A percentile compares a stretch with the other conserved stretches of the same genome.
Conservation (phyloP, 2,113 vertebrate genomes). For the Gymnogyps californianus region DNA sequence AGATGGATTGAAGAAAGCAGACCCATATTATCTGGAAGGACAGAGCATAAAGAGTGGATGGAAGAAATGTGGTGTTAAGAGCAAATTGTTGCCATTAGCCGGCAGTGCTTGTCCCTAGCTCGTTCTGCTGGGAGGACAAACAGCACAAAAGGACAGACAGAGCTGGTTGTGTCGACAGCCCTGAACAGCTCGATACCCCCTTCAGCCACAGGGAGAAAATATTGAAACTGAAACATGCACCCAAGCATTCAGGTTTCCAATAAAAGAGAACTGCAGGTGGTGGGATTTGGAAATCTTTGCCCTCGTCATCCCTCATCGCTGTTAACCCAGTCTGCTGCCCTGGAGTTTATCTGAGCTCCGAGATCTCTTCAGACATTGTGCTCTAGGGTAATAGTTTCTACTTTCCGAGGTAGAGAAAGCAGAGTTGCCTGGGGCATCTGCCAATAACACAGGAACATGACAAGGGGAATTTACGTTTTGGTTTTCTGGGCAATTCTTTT, state of each 20-base stretch:
- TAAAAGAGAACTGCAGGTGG: neutral
- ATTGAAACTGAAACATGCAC: neutral
- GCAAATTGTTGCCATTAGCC: neutral
- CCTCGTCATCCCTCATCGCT: neutral
- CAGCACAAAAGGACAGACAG: constrained; percentile 38
- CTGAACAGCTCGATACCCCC: constrained; percentile 27
- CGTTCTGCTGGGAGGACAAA: constrained; percentile 50
- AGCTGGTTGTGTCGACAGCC: constrained; percentile 2
- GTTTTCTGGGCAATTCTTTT: constrained; percentile 10
- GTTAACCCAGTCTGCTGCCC: constrained; percentile 43
- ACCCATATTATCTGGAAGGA: neutral
- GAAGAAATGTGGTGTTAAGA: neutral
- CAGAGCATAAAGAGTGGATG: neutral
- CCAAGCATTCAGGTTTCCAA: neutral
- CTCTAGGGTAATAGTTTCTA: constrained; percentile 55
- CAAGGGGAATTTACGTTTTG: neutral
- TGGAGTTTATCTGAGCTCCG: constrained; percentile 40
- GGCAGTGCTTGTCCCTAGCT: neutral
- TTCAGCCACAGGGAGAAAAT: constrained; percentile 14
- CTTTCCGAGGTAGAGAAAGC: constrained; percentile 21
- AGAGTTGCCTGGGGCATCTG: constrained; percentile 17
- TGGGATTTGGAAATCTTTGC: constrained; percentile 41
- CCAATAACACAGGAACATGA: neutral
- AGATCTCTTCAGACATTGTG: constrained; percentile 21
- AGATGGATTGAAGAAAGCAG: neutral